Conservation (phyloP, 2,797 vertebrate species). For the Phalanger gymnotis region DNA sequence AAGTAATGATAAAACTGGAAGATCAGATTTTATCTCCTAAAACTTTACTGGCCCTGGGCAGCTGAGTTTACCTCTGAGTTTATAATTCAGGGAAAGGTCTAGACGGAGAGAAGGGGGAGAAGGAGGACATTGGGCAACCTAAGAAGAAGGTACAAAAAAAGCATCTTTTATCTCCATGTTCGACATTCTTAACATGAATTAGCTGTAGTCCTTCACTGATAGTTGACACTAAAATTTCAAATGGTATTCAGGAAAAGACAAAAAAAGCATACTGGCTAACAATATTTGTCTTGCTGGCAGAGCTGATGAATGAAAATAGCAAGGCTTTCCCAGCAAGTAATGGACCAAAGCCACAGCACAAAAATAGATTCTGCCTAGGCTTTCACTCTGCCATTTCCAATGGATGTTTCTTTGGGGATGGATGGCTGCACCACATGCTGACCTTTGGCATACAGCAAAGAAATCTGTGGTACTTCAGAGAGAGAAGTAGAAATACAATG, state of each 20-base stretch:
- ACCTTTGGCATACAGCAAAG: not conserved
- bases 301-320: slow-evolving; percentile 61
- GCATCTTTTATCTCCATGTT: not conserved
- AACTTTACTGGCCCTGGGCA: not conserved
- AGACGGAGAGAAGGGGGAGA: too few species aligned
- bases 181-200: not conserved
- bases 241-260: not conserved
- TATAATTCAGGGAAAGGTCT: not conserved
- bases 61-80: not conserved
- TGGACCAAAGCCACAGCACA: slow-evolving; percentile 51
- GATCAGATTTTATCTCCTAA: not conserved
- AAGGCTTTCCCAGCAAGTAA: slow-evolving; percentile 51
- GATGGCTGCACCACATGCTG: not conserved
- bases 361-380: slow-evolving; percentile 2
- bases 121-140: not conserved
- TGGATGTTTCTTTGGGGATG: not conserved
- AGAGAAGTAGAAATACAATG: not conserved
- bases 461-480: not conserved
- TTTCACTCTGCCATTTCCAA: slow-evolving; percentile 61
- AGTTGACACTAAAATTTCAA: not conserved
- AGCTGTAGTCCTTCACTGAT: not conserved
- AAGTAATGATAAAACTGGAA: not conserved
- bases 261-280: not conserved
- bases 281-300: slow-evolving; percentile 20
- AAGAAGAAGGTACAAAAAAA: not conserved